Conservation (phyloP, 1,140 invertebrate genomes). For the Sitophilus oryzae region DNA sequence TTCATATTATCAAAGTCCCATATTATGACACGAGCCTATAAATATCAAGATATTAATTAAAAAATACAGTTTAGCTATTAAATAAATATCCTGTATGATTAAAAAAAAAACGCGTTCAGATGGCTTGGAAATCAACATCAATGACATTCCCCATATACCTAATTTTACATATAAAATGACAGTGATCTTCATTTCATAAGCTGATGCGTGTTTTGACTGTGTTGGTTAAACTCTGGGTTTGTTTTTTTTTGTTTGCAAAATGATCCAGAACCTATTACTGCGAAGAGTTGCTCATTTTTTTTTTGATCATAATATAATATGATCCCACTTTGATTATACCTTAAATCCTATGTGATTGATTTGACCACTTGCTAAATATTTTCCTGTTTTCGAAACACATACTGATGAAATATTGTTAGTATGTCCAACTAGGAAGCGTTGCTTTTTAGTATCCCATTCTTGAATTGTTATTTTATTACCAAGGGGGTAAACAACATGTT, state of each 20-base stretch:
- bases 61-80: constrained; percentile 8
- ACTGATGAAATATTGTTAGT: constrained; percentile 78
- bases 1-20: constrained; percentile 72
- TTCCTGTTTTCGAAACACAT: constrained; percentile 66
- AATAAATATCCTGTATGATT: constrained; percentile 4
- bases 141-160: too few species aligned
- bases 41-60: constrained; percentile 26
- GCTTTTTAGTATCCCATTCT: constrained; percentile 64
- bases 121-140: too few species aligned
- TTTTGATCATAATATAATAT: constrained; percentile 5
- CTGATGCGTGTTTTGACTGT: too few species aligned
- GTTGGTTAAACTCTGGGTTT: too few species aligned
- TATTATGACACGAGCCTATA: constrained; percentile 70
- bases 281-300: too few species aligned
- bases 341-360: constrained; percentile 87
- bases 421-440: constrained; percentile 75
- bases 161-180: too few species aligned
- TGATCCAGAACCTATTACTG: too few species aligned
- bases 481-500: constrained; percentile 74
- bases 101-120: too few species aligned
- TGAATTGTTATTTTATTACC: constrained; percentile 79
- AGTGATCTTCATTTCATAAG: too few species aligned
- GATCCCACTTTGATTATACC: constrained; percentile 43
- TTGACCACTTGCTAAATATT: constrained; percentile 81
- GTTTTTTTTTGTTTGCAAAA: too few species aligned